These are phyloP conservation scores for Aphodius granarius DNA, from an alignment of 2,888 invertebrate genomes.

Conservation along the genomic window DNA sequence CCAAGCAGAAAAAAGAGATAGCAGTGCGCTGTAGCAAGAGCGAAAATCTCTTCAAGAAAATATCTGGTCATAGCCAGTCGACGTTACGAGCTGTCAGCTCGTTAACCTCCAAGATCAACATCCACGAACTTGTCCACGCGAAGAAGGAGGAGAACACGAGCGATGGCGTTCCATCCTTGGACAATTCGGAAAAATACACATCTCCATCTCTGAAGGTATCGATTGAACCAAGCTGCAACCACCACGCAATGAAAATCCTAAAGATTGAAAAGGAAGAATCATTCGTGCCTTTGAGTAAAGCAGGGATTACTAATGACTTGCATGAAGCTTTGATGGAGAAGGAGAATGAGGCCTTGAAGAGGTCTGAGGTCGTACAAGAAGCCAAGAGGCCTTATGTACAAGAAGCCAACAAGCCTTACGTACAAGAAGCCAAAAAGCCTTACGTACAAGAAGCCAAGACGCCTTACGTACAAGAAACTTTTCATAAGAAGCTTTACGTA, in stretches of 20 bases:
- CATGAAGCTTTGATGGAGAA: background rate
- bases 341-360: background rate
- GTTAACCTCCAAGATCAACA: background rate
- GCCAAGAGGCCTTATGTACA: background rate
- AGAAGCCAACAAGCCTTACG: background rate
- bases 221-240: background rate
- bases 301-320: background rate
- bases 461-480: background rate
- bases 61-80: background rate
- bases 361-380: background rate
- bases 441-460: background rate
- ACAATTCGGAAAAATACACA: background rate
- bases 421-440: background rate
- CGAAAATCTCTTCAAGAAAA: background rate
- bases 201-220: background rate
- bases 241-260: background rate
- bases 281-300: background rate
- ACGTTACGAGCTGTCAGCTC: background rate
- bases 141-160: background rate
- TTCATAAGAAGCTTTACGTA: background rate
- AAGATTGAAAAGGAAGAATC: background rate
- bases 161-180: background rate
- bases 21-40: background rate
- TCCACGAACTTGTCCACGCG: background rate
- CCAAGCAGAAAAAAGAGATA: no score